A percentile compares a stretch with the other conserved stretches of the same genome.
These are phyloP conservation scores for Paraescarpia echinospica DNA, from an alignment of 1,140 invertebrate genomes.

Conservation along the genomic window DNA sequence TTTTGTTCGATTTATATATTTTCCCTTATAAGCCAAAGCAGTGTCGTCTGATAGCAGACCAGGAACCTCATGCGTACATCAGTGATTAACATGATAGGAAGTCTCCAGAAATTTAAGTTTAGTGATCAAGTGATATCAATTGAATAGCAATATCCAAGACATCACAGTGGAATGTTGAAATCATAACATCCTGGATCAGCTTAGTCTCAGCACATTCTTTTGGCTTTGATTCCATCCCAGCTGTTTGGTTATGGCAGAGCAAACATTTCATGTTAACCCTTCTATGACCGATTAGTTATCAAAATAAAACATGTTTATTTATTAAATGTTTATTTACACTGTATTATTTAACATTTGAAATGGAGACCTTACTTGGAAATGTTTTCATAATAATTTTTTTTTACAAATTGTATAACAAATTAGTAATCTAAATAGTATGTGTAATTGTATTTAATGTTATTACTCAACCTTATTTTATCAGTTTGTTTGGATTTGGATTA, in stretches of 20 bases:
- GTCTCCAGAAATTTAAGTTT: not conserved
- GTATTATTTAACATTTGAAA: not conserved
- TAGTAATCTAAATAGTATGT: not conserved
- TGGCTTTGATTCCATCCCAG: not conserved
- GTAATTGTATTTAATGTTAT: not conserved
- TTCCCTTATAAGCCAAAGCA: not conserved
- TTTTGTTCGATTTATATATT: not conserved
- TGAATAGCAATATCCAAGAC: not conserved
- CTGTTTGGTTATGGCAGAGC: not conserved
- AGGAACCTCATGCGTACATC: not conserved
- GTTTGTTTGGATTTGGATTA: not conserved
- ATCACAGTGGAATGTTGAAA: not conserved
- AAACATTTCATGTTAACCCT: not conserved
- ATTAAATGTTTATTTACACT: not conserved
- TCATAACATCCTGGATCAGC: not conserved
- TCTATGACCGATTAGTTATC: not conserved
- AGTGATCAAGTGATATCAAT: not conserved
- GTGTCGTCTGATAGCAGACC: no score
- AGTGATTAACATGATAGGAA: not conserved
- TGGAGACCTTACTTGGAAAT: no score
- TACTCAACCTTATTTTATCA: not conserved
- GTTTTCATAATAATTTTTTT: no score
- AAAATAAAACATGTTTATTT: not conserved
- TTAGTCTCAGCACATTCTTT: not conserved
- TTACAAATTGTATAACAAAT: no score